These are phyloP conservation scores for Epicauta chinensis DNA, from an alignment of 1,140 invertebrate genomes.

Conservation along the genomic window DNA sequence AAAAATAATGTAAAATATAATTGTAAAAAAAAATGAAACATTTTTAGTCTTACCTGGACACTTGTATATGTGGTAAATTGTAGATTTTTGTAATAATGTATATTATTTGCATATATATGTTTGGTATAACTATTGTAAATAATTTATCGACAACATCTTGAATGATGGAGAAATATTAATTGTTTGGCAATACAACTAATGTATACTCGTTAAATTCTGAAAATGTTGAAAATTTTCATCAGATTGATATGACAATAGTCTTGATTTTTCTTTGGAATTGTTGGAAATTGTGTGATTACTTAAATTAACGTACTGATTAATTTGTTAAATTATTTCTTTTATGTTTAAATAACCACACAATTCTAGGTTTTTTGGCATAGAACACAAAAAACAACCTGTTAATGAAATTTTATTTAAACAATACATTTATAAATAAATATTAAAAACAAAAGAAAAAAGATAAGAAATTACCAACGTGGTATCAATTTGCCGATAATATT, in stretches of 20 bases:
- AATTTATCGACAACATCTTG: conserved; percentile 8
- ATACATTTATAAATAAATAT: conserved; percentile 12
- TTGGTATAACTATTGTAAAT: conserved; percentile 19
- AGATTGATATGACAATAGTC: conserved; percentile 3
- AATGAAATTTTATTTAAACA: conserved; percentile 14
- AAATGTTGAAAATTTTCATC: conserved; percentile 5
- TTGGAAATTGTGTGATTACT: conserved; percentile 5
- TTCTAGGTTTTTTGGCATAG: background rate
- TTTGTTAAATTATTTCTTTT: background rate
- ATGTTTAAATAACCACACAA: conserved; percentile 11
- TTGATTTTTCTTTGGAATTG: background rate
- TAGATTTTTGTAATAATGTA: conserved; percentile 24
- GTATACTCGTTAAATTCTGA: conserved; percentile 20
- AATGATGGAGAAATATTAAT: conserved; percentile 9
- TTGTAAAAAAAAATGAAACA: conserved; percentile 10
- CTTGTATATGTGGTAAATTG: conserved; percentile 21
- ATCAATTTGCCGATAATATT: too few relatives aligned
- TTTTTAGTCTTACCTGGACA: conserved; percentile 9
- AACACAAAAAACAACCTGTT: conserved; percentile 7
- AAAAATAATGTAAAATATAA: conserved; percentile 14
- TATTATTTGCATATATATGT: conserved; percentile 20
- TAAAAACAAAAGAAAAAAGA: background rate
- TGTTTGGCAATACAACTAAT: conserved; percentile 24
- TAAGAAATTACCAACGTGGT: background rate
- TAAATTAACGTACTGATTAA: background rate